Evolutionary conservation across 2,113 vertebrate genomes (phyloP), one percentile per base, ranked within the genome.

Genomic region (Zootoca vivipara): DNA sequence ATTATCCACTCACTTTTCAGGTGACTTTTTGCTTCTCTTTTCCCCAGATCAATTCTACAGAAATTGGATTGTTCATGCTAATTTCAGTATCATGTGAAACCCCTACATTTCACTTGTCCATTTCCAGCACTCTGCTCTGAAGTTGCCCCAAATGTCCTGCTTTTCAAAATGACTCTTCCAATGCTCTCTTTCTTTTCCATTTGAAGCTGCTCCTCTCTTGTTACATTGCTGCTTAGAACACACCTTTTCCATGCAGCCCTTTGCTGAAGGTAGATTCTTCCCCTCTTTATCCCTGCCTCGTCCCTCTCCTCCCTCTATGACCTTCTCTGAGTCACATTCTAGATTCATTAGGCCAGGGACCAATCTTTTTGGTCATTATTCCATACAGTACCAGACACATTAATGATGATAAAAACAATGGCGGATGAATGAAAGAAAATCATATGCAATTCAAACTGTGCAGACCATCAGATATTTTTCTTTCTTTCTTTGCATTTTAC

Each of bases 1-100:
- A 5, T 24, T 3, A 18, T 62, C 15, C 24, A 40, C 86, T 90
- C 82, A 13, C 69, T 52, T 89, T 85, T 85, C 83, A 87, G 75
- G 86, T 30, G 28, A 46, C 35, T 74, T 38, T 40, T 74, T 38
- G 16, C 20, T 20, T 7, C 33, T 38, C 72, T 8, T 38, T 67
- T 46, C 24, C 42, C 18, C 8, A 74, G 33, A 74, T 35, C 72
- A 38, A 22, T 74, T 46, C 33, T 35, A 46, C 38, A 4, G 33
- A 38, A 18, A 52, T 78, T 18, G 5, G 20, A n/a, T 79, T 56
- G 42, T 28, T 56, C 28, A n/a, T 80, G 78, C 46, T 33, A 62
- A 80, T 8, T 80, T 20, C 58, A 58, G 72, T 74, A 74, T 18
- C 16, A 7, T 35, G 33, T 7, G 15, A 10, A 74, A 74, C n/a